Conservation (phyloP, 2,888 invertebrate species). For the Hipparchia semele region DNA sequence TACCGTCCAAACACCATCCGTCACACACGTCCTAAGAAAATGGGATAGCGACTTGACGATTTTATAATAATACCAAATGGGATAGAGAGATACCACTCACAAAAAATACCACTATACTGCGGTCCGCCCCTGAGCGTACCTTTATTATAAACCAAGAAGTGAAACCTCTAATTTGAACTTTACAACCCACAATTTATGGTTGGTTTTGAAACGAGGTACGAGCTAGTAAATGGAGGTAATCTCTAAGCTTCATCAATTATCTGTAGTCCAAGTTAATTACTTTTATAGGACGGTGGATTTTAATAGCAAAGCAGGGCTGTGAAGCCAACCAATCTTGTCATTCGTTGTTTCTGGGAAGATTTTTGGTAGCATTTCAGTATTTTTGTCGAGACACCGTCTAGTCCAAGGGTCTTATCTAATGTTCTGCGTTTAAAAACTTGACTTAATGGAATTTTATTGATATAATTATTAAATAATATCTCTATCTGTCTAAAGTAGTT, state of each 20-base stretch:
- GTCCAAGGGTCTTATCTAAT: neutral
- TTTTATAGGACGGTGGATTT: constrained; percentile 76
- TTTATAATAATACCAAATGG: constrained; percentile 78
- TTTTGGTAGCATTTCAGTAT: constrained; percentile 29
- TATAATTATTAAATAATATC: too few species aligned
- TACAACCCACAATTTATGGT: constrained; percentile 41
- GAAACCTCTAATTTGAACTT: constrained; percentile 40
- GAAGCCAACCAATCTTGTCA: constrained; percentile 48
- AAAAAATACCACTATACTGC: constrained; percentile 66
- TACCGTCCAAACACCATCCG: constrained; percentile 68
- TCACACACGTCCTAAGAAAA: constrained; percentile 66
- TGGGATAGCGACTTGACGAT: constrained; percentile 70
- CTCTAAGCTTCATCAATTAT: constrained; percentile 81
- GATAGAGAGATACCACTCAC: constrained; percentile 43
- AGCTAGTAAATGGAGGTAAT: constrained; percentile 69
- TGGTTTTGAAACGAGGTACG: constrained; percentile 37
- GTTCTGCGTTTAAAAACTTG: neutral
- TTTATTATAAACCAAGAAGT: constrained; percentile 57
- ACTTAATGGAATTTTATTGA: neutral
- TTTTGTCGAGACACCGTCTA: neutral
- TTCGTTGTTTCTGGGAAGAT: constrained; percentile 59
- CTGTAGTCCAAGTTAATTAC: constrained; percentile 80
- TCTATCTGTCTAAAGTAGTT: too few species aligned
- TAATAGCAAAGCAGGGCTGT: constrained; percentile 56
- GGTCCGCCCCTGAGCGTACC: constrained; percentile 68